Conservation (phyloP, 1,140 invertebrate species). For the Meloidogyne hapla region DNA sequence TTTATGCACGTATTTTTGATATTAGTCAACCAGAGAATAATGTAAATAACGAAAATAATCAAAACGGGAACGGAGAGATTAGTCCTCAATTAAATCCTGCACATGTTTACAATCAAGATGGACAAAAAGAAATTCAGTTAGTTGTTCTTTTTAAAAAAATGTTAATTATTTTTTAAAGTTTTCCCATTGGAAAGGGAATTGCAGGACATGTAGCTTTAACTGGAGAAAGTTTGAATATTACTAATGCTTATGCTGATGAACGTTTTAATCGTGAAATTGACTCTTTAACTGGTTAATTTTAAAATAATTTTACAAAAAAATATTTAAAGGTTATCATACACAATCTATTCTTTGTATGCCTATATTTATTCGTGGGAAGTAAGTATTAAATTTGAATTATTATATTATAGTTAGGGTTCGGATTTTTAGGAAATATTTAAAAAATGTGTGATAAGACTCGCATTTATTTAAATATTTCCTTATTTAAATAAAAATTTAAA, state of each 20-base stretch:
- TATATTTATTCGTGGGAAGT: constrained; percentile 71
- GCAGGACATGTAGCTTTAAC: constrained; percentile 93
- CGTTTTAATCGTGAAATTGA: constrained; percentile 83
- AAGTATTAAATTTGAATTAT: not conserved
- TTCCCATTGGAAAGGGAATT: constrained; percentile 91
- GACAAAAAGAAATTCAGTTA: constrained; percentile 51
- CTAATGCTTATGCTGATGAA: constrained; percentile 83
- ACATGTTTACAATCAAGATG: constrained; percentile 44
- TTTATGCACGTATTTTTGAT: constrained; percentile 81
- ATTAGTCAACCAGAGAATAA: constrained; percentile 66
- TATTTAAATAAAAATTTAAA: not conserved
- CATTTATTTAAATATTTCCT: too few relatives aligned
- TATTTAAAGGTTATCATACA: constrained; percentile 70
- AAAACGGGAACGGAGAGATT: constrained; percentile 29
- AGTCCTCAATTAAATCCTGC: not conserved
- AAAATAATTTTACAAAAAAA: not conserved
- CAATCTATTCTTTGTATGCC: constrained; percentile 81
- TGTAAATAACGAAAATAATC: constrained; percentile 53
- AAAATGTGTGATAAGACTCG: too few relatives aligned
- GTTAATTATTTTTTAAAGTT: constrained; percentile 66
- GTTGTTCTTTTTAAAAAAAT: not conserved
- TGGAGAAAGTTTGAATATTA: constrained; percentile 76
- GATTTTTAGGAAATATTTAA: too few relatives aligned
- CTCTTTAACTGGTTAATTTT: constrained; percentile 70
- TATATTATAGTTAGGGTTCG: too few relatives aligned